A percentile compares a stretch with the other conserved stretches of the same genome.
phyloP scores from a whole-genome alignment of 1,140 invertebrate genomes.

The Frieseomelitta varia region DNA sequence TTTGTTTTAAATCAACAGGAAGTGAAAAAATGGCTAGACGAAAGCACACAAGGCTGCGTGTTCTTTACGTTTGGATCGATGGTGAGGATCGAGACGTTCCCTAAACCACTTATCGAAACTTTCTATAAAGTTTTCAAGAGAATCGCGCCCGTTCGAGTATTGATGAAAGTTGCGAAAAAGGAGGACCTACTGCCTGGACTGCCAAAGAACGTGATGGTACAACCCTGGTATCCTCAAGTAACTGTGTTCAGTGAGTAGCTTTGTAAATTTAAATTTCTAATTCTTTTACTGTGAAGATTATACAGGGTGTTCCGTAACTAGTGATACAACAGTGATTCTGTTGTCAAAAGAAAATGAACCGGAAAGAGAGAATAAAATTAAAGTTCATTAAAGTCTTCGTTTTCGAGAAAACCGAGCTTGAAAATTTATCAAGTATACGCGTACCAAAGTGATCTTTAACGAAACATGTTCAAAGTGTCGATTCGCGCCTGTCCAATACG shows the following conservation, averaged over 20 bases:
- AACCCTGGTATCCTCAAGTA: conserved; percentile 48
- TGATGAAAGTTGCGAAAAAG: conserved; percentile 70
- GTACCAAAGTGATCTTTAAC: no score
- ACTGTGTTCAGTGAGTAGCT: conserved; percentile 54
- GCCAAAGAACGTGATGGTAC: conserved; percentile 63
- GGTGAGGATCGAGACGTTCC: conserved; percentile 84
- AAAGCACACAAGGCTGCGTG: conserved; percentile 86
- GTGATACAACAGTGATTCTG: no score
- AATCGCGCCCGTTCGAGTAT: conserved; percentile 72
- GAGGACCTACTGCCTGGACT: conserved; percentile 63
- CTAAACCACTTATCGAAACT: conserved; percentile 82
- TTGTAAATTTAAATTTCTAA: neutral
- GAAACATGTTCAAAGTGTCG: no score
- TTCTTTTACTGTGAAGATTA: neutral
- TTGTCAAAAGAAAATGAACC: no score
- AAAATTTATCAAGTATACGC: no score
- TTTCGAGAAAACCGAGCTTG: no score
- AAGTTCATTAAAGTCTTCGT: no score
- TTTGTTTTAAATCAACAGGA: conserved; percentile 81
- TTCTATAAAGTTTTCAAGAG: conserved; percentile 84
- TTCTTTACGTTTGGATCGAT: conserved; percentile 89
- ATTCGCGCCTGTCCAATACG: no score
- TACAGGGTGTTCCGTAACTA: no score
- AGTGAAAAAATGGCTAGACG: conserved; percentile 86
- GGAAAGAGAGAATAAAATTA: no score